These are phyloP conservation scores for Sylvilagus floridanus DNA, from an alignment of 2,797 vertebrate genomes.

Conservation along the genomic window DNA sequence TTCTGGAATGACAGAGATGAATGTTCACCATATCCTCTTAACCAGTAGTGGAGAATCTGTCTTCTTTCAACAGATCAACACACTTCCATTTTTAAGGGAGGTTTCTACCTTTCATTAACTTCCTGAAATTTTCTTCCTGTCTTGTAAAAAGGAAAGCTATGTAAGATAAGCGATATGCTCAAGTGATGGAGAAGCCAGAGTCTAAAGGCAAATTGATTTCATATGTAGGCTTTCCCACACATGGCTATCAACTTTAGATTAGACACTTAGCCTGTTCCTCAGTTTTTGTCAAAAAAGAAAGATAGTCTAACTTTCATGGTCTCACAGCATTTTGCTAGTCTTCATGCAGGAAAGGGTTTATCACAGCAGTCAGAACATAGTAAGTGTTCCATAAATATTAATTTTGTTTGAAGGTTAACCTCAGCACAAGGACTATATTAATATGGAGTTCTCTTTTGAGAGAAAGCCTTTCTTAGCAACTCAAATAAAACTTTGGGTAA, in stretches of 20 bases:
- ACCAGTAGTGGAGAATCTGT: not conserved
- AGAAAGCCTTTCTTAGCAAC: not conserved
- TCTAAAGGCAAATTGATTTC: not conserved
- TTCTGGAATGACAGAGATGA: not conserved
- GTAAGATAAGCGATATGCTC: not conserved
- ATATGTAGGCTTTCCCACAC: not conserved
- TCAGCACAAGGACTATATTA: not conserved
- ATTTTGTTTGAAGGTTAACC: not conserved
- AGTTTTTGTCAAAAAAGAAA: not conserved
- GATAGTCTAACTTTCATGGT: not conserved
- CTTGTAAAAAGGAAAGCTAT: not conserved
- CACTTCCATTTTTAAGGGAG: not conserved
- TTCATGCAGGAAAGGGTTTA: not conserved
- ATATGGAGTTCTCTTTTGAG: not conserved
- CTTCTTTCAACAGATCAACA: not conserved
- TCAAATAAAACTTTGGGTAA: not conserved
- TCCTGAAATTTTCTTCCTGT: not conserved
- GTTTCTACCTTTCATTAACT: not conserved
- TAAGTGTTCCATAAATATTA: not conserved
- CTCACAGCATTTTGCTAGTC: not conserved
- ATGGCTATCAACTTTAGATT: not conserved
- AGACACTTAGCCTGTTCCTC: not conserved
- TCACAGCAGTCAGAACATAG: not conserved
- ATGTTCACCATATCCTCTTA: not conserved
- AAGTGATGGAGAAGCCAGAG: not conserved